These are phyloP conservation scores for Electrona antarctica DNA, from an alignment of 2,113 vertebrate species.

Conservation along the genomic window DNA sequence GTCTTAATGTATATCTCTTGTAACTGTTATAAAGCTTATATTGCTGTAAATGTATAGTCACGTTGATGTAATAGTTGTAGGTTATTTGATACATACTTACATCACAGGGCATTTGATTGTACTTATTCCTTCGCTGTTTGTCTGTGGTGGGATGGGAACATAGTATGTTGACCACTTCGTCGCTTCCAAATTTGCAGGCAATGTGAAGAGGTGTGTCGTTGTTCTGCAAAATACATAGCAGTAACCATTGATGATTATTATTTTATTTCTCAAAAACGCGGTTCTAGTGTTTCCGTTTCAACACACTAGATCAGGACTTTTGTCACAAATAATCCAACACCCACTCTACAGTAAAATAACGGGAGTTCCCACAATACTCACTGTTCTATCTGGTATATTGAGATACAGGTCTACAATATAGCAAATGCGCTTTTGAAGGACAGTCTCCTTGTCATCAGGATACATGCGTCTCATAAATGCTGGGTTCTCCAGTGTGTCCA, in stretches of 20 bases:
- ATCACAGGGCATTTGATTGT: conserved; percentile 82
- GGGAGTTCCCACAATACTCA: conserved; percentile 43
- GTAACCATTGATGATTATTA: too few relatives aligned
- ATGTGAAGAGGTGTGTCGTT: conserved; percentile 90
- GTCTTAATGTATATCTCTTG: too few relatives aligned
- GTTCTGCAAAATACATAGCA: conserved; percentile 64
- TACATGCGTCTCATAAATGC: conserved; percentile 91
- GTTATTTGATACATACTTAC: conserved; percentile 74
- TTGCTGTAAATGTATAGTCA: too few relatives aligned
- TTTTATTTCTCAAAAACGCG: too few relatives aligned
- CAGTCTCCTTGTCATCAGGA: conserved; percentile 79
- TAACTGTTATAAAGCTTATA: too few relatives aligned
- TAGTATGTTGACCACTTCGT: conserved; percentile 84
- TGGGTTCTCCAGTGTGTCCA: conserved; percentile 85
- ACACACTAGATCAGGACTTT: too few relatives aligned
- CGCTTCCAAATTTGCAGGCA: conserved; percentile 89
- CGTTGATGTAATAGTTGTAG: background rate
- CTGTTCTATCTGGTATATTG: conserved; percentile 87
- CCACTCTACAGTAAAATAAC: background rate
- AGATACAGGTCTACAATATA: conserved; percentile 90
- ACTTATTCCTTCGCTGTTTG: conserved; percentile 84
- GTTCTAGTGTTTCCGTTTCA: too few relatives aligned
- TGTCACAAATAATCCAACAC: too few relatives aligned
- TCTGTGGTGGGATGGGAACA: conserved; percentile 85
- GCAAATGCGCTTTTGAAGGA: conserved; percentile 83